Base-by-base conservation (phyloP, 1,140 invertebrate species). In the Heliconius hermathena region DNA sequence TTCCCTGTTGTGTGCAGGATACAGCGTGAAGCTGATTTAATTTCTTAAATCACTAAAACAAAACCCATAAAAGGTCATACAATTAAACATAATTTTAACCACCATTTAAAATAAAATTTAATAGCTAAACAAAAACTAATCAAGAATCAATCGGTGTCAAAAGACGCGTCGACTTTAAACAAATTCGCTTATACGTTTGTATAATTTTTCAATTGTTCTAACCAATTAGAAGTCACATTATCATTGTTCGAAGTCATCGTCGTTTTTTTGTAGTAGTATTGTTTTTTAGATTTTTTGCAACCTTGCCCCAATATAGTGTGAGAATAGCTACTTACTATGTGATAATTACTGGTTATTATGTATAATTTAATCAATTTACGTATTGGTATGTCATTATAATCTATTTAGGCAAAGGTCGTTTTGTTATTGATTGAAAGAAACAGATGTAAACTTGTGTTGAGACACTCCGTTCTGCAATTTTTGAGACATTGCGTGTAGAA, bases 271-370 rank as follows among this genome's bases (percentile, higher is more conserved):
- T 70, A 79, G 79, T 77, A 83, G 79, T 77, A 84, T 84, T 84
- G 84, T 85, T 80, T 85, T 83, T 83, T 74, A 81, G 79, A 76
- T 81, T 81, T 85, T 78, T 82, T 83, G 54, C 70, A 76, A 70
- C 84, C 84, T 85, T 81, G 83, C 79, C 82, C 82, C 74, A 82
- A 74, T 82, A 79, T 81, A 57, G 76, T 83, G 82, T 83, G 82
- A 79, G 82, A 83, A 83, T 54, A 38, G 18, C 70, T 66, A 76
- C 66, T 71, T 66, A 76, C 52, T 71, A 60, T n/a, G 26, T 54
- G 22, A 74, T 78, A 60, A 78, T 78, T 78, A 66, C 41, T 66
- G 73, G 36, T 73, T 38, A 78, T 73, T 78, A 78, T 41, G 38
- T 57, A 13, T n/a, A 78, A 36, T 78, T 57, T 60, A 46, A 26